These are phyloP conservation scores for Actenoides lindsayi DNA, from an alignment of 2,113 vertebrate species.

Conservation along the genomic window DNA sequence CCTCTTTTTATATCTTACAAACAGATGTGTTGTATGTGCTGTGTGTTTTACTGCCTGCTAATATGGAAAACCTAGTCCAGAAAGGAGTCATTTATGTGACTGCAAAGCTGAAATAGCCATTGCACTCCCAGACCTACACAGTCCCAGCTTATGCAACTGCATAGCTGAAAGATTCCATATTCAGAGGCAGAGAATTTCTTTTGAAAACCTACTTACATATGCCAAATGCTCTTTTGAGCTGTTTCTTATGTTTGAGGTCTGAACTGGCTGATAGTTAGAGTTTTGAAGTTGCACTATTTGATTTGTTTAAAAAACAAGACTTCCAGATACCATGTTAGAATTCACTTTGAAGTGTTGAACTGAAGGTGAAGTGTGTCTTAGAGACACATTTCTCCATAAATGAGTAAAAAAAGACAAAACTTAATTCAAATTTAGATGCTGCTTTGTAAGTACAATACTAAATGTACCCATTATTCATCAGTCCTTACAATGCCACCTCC, in stretches of 20 bases:
- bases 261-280: neutral
- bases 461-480: neutral
- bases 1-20: neutral
- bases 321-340: neutral
- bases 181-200: neutral
- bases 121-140: neutral
- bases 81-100: neutral
- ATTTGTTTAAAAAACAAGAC: neutral
- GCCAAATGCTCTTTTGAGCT: neutral
- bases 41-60: neutral
- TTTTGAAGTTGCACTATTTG: neutral
- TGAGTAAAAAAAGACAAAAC: neutral
- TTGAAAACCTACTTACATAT: neutral
- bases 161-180: neutral
- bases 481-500: neutral
- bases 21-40: fast-evolving
- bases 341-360: neutral
- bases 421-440: neutral
- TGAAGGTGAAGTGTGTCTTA: neutral
- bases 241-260: neutral
- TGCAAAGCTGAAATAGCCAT: neutral
- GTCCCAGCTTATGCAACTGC: neutral
- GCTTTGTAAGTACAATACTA: neutral
- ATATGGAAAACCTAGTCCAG: neutral
- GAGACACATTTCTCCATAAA: neutral